Evolutionary conservation across 2,797 vertebrate genomes (phyloP), one percentile per base, ranked within the genome.

Genomic region (Amblyraja radiata): DNA sequence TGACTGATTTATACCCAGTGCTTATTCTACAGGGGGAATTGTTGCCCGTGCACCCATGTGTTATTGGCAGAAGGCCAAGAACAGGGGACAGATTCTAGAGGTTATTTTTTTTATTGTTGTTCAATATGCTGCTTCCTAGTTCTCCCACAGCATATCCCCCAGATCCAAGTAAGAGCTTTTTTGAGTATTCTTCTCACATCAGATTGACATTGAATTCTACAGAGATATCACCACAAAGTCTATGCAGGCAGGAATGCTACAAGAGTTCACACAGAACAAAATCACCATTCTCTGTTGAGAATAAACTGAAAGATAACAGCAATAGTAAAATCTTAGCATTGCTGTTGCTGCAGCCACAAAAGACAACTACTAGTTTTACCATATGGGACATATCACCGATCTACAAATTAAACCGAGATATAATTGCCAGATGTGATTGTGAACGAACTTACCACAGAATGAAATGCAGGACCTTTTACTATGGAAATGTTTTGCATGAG

Each of bases 121-220:
- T 86, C 61, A 65, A 32, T 9, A 88, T 88, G 84, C 14, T 32
- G 28, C 61, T 88, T 32, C 28, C 84, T 88, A n/a, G n/a, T 65
- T 61, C 18, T 36, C 61, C n/a, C 28, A 61, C 32, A 65, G 61
- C 84, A 88, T 65, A 32, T 86, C 84, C 63, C n/a, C 65, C 36
- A 9, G 84, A 65, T 7, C 61, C 2, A 88, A 68, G 36, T 23
- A 18, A 65, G n/a, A 32, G 3, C 7, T 16, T 63, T 88, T n/a
- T 65, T 88, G 61, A 86, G 58, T 88, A 88, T 88, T 88, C 63
- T 86, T 61, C 83, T 68, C 7, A 68, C 61, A 68, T 13, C n/a
- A 68, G 16, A 16, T 88, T 88, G 16, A 36, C 32, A 3, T 32
- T 88, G n/a, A 68, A 68, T 68, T 36, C n/a, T 68, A 18, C 61